Percentiles rank a stretch among this genome's conserved stretches.
phyloP scores from a whole-genome alignment of 1,140 invertebrate genomes.

The Olivierus martensii region DNA sequence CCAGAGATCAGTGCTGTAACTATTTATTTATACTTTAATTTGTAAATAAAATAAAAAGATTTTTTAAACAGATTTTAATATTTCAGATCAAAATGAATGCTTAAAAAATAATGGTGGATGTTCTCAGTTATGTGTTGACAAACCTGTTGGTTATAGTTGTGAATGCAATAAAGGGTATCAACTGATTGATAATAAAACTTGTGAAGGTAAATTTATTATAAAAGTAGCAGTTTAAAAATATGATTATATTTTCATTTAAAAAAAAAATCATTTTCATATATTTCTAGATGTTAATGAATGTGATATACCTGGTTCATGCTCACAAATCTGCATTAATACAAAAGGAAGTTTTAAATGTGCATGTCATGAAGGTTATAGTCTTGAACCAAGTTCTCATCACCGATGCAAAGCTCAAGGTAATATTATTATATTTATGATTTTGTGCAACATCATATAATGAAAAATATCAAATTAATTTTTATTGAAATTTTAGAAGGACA shows the following conservation, averaged over 20 bases:
- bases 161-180: conserved; percentile 55
- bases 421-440: not conserved
- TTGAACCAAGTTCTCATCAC: conserved; percentile 63
- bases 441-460: not conserved
- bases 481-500: conserved; percentile 26
- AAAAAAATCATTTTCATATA: too few relatives aligned
- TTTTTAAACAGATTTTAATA: not conserved
- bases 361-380: conserved; percentile 65
- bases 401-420: conserved; percentile 52
- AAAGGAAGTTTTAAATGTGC: conserved; percentile 86
- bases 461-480: not conserved
- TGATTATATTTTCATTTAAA: too few relatives aligned
- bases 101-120: conserved; percentile 65
- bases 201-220: conserved; percentile 42
- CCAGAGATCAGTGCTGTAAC: conserved; percentile 44
- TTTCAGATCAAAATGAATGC: conserved; percentile 55
- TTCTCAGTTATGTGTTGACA: conserved; percentile 64
- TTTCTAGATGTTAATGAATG: conserved; percentile 81
- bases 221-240: too few relatives aligned
- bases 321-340: conserved; percentile 80
- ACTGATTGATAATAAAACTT: conserved; percentile 54
- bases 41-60: not conserved
- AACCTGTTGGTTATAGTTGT: conserved; percentile 59
- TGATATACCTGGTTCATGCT: conserved; percentile 65
- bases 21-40: conserved; percentile 26